Conservation (phyloP, 1,140 invertebrate species). For the Heliconius himera region DNA sequence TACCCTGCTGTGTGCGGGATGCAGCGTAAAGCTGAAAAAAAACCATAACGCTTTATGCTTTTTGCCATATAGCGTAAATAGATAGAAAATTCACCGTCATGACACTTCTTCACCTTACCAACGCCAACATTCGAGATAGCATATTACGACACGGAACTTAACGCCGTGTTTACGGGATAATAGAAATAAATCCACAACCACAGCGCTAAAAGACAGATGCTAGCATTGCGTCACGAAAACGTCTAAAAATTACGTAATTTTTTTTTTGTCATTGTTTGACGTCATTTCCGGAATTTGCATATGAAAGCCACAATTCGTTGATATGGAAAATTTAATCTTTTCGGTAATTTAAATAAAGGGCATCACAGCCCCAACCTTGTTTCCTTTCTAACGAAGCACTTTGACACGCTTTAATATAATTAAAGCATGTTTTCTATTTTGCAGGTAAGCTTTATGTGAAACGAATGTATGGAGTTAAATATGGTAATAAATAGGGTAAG, state of each 20-base stretch:
- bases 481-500: not conserved
- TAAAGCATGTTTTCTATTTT: constrained; percentile 50
- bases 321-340: constrained; percentile 77
- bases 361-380: constrained; percentile 61
- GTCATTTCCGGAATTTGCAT: constrained; percentile 61
- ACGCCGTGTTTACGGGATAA: too few species aligned
- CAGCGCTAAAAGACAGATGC: not conserved
- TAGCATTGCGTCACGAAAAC: not conserved
- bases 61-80: too few species aligned
- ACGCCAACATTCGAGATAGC: too few species aligned
- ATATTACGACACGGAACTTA: not conserved
- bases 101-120: too few species aligned
- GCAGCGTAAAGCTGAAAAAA: too few species aligned
- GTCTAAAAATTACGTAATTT: not conserved
- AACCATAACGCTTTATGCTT: too few species aligned
- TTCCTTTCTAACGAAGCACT: constrained; percentile 45
- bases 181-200: not conserved
- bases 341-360: constrained; percentile 66
- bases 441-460: constrained; percentile 47
- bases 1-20: too few species aligned
- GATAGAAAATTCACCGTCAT: too few species aligned
- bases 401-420: constrained; percentile 48
- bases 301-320: constrained; percentile 66
- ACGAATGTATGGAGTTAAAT: not conserved
- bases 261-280: constrained; percentile 17